Evolutionary conservation across 2,888 invertebrate genomes (phyloP).

Genomic region (Achlya flavicornis): DNA sequence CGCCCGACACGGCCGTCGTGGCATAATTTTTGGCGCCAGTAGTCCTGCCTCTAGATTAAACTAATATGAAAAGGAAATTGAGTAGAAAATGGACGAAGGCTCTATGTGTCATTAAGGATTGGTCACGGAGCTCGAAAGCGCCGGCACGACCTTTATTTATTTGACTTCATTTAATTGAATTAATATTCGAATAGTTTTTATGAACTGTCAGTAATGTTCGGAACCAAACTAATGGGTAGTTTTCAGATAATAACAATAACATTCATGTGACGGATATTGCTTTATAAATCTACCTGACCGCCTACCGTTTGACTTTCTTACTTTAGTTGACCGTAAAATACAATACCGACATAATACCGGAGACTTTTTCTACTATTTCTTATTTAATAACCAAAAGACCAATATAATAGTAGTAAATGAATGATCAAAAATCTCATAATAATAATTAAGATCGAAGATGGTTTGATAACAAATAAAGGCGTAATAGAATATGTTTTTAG

Average conservation of each 20-base stretch:
- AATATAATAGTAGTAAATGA: too few species aligned
- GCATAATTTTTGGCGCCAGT: constrained; percentile 84
- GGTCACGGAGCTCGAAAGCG: constrained; percentile 69
- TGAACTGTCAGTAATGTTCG: constrained; percentile 73
- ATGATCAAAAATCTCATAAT: too few species aligned
- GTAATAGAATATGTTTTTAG: background rate
- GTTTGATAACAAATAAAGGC: too few species aligned
- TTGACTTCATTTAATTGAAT: constrained; percentile 82
- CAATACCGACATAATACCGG: background rate
- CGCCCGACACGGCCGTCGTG: constrained; percentile 78
- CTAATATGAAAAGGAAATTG: constrained; percentile 84
- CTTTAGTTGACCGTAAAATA: background rate
- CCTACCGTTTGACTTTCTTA: constrained; percentile 12
- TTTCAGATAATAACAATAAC: constrained; percentile 75
- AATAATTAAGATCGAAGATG: too few species aligned
- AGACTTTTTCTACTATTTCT: too few species aligned
- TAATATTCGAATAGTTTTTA: constrained; percentile 78
- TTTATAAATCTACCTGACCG: constrained; percentile 51
- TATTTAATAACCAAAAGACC: too few species aligned
- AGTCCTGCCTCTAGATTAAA: constrained; percentile 83
- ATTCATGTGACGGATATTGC: constrained; percentile 69
- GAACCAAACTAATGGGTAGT: constrained; percentile 71
- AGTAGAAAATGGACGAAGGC: constrained; percentile 81
- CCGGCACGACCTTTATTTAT: constrained; percentile 73
- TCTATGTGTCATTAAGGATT: constrained; percentile 82